Evolutionary conservation across 1,140 invertebrate species (phyloP).

Genomic region (Elymnias hypermnestra): DNA sequence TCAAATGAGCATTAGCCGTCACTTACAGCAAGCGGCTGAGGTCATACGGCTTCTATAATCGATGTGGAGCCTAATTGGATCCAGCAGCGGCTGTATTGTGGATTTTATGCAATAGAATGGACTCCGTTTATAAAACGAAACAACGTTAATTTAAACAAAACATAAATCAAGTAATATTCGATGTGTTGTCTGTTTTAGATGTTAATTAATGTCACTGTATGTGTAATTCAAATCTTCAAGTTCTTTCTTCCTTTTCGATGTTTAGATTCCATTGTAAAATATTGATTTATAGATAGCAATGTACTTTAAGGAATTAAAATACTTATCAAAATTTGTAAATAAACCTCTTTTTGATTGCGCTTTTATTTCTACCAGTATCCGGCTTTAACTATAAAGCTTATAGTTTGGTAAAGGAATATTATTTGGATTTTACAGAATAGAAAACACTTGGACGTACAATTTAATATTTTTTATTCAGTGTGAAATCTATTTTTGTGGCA

Average conservation of each 20-base stretch:
- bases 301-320: background rate
- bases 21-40: conserved; percentile 35
- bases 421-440: too few relatives aligned
- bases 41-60: conserved; percentile 38
- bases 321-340: background rate
- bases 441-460: too few relatives aligned
- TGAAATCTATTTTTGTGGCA: too few relatives aligned
- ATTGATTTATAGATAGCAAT: background rate
- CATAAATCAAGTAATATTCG: background rate
- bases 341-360: background rate
- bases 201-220: too few relatives aligned
- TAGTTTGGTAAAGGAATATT: too few relatives aligned
- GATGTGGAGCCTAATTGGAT: conserved; percentile 27
- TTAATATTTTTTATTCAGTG: too few relatives aligned
- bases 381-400: too few relatives aligned
- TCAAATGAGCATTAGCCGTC: conserved; percentile 85
- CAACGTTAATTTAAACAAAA: background rate
- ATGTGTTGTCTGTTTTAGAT: too few relatives aligned
- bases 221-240: background rate
- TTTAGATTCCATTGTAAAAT: background rate
- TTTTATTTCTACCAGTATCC: too few relatives aligned
- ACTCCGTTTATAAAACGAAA: conserved; percentile 13
- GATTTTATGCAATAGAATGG: conserved; percentile 15
- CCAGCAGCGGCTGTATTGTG: conserved; percentile 12
- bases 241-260: background rate